phyloP scores from a whole-genome alignment of 2,113 vertebrate genomes.

The Marmota flaviventris region DNA sequence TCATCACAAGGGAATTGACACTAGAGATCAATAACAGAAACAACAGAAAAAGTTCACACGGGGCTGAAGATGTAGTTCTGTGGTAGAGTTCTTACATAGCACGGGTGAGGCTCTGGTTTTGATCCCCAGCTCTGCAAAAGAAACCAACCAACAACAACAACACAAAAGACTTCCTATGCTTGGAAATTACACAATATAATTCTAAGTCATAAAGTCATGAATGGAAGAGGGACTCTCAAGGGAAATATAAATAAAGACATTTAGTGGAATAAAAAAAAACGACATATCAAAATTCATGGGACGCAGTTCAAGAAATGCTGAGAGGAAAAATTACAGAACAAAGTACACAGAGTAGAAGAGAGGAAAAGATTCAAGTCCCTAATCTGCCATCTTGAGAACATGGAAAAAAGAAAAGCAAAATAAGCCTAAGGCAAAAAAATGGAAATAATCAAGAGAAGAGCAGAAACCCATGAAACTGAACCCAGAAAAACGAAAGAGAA shows the following conservation, averaged over 20 bases:
- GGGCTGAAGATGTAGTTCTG: no score
- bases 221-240: not conserved
- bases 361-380: not conserved
- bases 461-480: not conserved
- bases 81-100: no score
- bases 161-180: not conserved
- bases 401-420: not conserved
- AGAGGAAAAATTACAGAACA: not conserved
- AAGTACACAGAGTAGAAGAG: not conserved
- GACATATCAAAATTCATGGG: not conserved
- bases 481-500: not conserved
- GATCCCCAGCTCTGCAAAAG: no score
- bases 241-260: not conserved
- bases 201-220: not conserved
- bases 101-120: no score
- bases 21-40: not conserved
- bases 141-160: not conserved
- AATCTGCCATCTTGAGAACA: not conserved
- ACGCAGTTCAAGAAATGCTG: not conserved
- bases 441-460: not conserved
- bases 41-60: not conserved
- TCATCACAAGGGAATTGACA: not conserved
- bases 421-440: not conserved
- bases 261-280: not conserved
- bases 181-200: not conserved